Conservation (phyloP, 2,888 invertebrate species). For the Chelonus formosanus region DNA sequence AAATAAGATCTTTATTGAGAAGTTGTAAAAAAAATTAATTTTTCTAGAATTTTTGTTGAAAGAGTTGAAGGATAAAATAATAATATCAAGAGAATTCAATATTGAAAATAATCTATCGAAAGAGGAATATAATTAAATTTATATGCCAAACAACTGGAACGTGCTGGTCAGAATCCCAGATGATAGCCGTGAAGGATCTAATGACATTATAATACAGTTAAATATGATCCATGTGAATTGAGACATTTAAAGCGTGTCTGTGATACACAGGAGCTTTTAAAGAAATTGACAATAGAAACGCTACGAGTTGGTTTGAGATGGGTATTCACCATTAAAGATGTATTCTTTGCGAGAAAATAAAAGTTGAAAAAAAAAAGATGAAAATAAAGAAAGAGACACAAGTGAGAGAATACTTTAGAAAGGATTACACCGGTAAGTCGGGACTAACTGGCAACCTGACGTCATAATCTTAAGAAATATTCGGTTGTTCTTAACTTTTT, state of each 20-base stretch:
- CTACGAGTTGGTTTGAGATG: slow-evolving; percentile 7
- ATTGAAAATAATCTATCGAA: neutral
- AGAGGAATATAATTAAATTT: too few relatives aligned
- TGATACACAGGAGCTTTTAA: neutral
- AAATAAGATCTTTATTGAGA: slow-evolving; percentile 37
- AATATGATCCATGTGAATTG: slow-evolving; percentile 40
- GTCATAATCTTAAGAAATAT: slow-evolving; percentile 64
- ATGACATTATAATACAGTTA: slow-evolving; percentile 47
- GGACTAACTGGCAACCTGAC: slow-evolving; percentile 62
- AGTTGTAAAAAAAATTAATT: slow-evolving; percentile 28
- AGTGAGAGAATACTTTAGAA: slow-evolving; percentile 54
- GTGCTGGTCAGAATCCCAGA: neutral
- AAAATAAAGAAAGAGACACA: slow-evolving; percentile 32
- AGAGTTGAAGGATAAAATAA: neutral
- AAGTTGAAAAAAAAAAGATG: slow-evolving; percentile 14
- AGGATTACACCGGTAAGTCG: slow-evolving; percentile 64
- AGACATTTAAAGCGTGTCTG: slow-evolving; percentile 32
- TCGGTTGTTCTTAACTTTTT: slow-evolving; percentile 46
- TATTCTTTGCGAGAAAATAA: slow-evolving; percentile 32
- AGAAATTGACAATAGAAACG: too few relatives aligned
- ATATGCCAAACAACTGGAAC: too few relatives aligned
- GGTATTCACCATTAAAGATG: slow-evolving; percentile 39
- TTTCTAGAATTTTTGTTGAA: slow-evolving; percentile 23
- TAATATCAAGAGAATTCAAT: neutral
- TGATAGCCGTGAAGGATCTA: slow-evolving; percentile 39